Evolutionary conservation across 1,140 invertebrate genomes (phyloP).

Genomic region (Helicoverpa armigera): DNA sequence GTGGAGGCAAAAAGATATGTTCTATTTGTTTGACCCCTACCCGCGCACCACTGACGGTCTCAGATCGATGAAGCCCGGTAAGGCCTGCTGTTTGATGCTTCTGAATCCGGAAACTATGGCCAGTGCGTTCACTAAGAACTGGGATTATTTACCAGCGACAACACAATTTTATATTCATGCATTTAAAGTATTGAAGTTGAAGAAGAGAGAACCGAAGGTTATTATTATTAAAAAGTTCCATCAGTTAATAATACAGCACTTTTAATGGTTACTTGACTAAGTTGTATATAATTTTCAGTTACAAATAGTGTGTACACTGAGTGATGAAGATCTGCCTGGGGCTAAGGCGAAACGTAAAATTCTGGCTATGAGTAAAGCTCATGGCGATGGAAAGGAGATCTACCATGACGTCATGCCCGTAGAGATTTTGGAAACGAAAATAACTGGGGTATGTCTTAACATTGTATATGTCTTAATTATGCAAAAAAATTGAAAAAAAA

Average conservation of each 20-base stretch:
- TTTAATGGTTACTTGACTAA: no score
- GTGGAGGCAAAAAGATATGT: constrained; percentile 87
- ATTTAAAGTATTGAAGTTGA: constrained; percentile 84
- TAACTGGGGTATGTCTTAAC: constrained; percentile 42
- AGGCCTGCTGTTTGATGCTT: constrained; percentile 85
- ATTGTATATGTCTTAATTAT: no score
- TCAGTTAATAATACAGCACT: no score
- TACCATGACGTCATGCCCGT: constrained; percentile 59
- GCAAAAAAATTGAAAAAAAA: no score
- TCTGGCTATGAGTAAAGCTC: constrained; percentile 62
- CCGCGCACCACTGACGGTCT: constrained; percentile 81
- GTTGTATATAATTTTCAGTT: constrained; percentile 56
- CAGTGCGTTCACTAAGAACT: constrained; percentile 80
- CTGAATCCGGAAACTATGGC: constrained; percentile 82
- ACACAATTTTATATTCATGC: constrained; percentile 86
- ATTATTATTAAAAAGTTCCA: background rate
- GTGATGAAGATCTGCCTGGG: constrained; percentile 76
- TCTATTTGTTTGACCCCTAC: constrained; percentile 87
- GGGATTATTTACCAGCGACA: constrained; percentile 82
- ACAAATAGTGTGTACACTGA: constrained; percentile 84
- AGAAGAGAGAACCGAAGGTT: constrained; percentile 78
- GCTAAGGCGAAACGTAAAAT: constrained; percentile 63
- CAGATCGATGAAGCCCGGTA: constrained; percentile 74
- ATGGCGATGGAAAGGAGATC: constrained; percentile 69
- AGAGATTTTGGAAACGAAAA: constrained; percentile 50